Percentiles rank a stretch among this genome's conserved stretches.
phyloP scores from a whole-genome alignment of 2,888 invertebrate genomes.

The Melanostoma scalare region DNA sequence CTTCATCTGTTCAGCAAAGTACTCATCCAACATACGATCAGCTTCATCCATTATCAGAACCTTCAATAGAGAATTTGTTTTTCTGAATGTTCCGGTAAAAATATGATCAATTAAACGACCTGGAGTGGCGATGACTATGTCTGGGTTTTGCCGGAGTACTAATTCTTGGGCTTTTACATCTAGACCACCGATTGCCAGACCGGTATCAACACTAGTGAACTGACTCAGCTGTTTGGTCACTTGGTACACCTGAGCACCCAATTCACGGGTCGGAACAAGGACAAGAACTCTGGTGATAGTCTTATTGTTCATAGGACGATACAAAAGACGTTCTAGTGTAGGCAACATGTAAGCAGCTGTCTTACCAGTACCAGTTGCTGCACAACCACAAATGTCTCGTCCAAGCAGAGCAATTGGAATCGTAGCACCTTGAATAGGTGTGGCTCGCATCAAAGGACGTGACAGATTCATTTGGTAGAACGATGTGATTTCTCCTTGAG shows the following conservation, averaged over 20 bases:
- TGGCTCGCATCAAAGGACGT: slow-evolving; percentile 94
- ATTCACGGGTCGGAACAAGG: slow-evolving; percentile 97
- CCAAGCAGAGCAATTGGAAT: slow-evolving; percentile 96
- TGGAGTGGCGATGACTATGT: slow-evolving; percentile 98
- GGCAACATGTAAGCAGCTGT: slow-evolving; percentile 99
- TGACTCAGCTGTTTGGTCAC: slow-evolving; percentile 95
- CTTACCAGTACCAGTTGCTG: slow-evolving; percentile 98
- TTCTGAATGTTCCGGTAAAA: too few relatives aligned
- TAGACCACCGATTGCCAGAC: slow-evolving; percentile 93
- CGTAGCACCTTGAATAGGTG: slow-evolving; percentile 97
- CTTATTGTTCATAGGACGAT: slow-evolving; percentile 89
- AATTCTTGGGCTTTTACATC: slow-evolving; percentile 92
- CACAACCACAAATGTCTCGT: slow-evolving; percentile 98
- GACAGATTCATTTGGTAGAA: slow-evolving; percentile 98
- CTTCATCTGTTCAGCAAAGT: slow-evolving; percentile 99
- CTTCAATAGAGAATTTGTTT: slow-evolving; percentile 68
- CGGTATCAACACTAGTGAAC: slow-evolving; percentile 91
- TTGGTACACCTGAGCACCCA: slow-evolving; percentile 98
- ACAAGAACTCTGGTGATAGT: slow-evolving; percentile 93
- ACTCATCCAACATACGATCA: slow-evolving; percentile 97
- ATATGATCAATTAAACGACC: slow-evolving; percentile 98
- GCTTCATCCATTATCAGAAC: slow-evolving; percentile 86
- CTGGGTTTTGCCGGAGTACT: slow-evolving; percentile 93
- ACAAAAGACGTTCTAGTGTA: slow-evolving; percentile 95
- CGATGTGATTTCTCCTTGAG: slow-evolving; percentile 86